Conservation (phyloP, 1,140 invertebrate species). For the Doryteuthis pealeii region DNA sequence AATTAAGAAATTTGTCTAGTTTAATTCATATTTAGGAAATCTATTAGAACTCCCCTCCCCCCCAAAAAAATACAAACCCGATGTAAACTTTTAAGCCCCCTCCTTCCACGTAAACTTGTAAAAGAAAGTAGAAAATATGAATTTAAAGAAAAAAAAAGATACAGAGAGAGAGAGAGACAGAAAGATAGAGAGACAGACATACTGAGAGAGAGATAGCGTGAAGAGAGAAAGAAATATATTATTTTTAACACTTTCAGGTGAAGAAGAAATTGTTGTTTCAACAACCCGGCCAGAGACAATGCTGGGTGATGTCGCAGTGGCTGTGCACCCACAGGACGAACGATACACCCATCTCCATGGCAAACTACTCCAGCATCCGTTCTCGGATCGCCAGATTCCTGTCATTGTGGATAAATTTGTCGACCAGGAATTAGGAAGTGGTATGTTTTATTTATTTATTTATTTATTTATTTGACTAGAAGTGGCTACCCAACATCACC, state of each 20-base stretch:
- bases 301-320: slow-evolving; percentile 95
- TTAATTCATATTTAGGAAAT: no score
- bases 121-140: no score
- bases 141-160: no score
- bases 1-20: no score
- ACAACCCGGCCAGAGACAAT: slow-evolving; percentile 98
- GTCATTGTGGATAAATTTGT: slow-evolving; percentile 90
- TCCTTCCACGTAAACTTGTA: no score
- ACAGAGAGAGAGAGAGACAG: no score
- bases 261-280: slow-evolving; percentile 85
- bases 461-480: slow-evolving; percentile 4
- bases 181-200: no score
- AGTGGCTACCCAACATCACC: no score
- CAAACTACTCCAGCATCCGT: slow-evolving; percentile 67
- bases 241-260: slow-evolving; percentile 32
- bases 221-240: neutral
- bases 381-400: slow-evolving; percentile 73
- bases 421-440: slow-evolving; percentile 91
- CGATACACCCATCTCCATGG: slow-evolving; percentile 74
- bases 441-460: slow-evolving; percentile 59
- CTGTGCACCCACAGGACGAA: slow-evolving; percentile 89
- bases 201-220: no score
- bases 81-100: no score
- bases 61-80: no score
- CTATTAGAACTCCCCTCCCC: no score